Percentiles rank a stretch among this genome's conserved stretches.
phyloP scores from a whole-genome alignment of 2,113 vertebrate species.

The Ictalurus punctatus region DNA sequence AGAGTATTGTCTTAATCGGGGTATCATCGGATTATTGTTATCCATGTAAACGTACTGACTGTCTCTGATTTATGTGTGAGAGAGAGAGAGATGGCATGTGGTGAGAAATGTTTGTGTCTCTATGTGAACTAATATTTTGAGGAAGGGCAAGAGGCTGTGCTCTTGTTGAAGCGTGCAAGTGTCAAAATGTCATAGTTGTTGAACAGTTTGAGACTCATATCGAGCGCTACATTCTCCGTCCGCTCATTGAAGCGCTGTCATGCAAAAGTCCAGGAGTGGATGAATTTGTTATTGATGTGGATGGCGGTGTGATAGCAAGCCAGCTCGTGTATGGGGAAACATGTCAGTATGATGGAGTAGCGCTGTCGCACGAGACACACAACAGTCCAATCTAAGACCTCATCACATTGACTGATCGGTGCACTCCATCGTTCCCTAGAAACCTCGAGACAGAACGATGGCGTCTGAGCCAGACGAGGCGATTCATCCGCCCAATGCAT shows the following conservation, averaged over 20 bases:
- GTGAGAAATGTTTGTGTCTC: not conserved
- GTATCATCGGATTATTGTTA: too few species aligned
- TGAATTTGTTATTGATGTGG: slow-evolving; percentile 37
- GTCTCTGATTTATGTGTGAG: not conserved
- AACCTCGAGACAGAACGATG: slow-evolving; percentile 1
- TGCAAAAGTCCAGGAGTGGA: slow-evolving; percentile 32
- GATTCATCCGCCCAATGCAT: slow-evolving; percentile 33
- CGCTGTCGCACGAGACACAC: slow-evolving; percentile 35
- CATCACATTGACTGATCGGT: slow-evolving; percentile 37
- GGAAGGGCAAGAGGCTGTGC: not conserved
- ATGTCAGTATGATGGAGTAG: slow-evolving; percentile 45
- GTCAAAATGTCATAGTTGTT: not conserved
- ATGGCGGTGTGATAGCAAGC: slow-evolving; percentile 31
- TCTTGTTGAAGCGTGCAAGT: not conserved
- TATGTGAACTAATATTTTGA: not conserved
- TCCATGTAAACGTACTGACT: too few species aligned
- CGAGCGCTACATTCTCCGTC: not conserved
- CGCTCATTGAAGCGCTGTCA: slow-evolving; percentile 26
- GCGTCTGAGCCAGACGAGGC: slow-evolving; percentile 11
- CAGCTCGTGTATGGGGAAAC: slow-evolving; percentile 26
- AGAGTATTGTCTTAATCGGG: too few species aligned
- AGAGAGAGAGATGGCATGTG: too few species aligned
- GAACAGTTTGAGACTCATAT: not conserved
- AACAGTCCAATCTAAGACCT: slow-evolving; percentile 31
- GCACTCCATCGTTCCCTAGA: slow-evolving; percentile 23